A percentile compares a stretch with the other conserved stretches of the same genome.
Conservation (phyloP, 2,797 vertebrate genomes). For the Acanthurus tractus region DNA sequence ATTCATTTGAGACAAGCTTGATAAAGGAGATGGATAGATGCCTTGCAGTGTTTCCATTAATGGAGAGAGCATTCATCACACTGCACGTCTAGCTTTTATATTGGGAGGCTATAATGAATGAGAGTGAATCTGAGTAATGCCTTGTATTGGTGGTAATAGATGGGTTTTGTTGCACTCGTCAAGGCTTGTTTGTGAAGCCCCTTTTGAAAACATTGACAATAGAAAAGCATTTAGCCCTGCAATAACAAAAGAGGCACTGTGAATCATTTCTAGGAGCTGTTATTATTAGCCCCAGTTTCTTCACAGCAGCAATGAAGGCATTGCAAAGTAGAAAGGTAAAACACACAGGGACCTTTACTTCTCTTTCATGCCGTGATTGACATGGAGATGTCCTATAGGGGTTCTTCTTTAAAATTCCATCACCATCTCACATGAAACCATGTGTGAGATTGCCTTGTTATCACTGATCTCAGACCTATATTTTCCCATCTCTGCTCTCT, state of each 20-base stretch:
- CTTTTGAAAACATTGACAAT: conserved; percentile 83
- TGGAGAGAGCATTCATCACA: conserved; percentile 86
- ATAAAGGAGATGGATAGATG: conserved; percentile 87
- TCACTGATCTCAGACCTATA: conserved; percentile 82
- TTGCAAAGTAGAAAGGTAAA: conserved; percentile 68
- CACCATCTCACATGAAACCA: conserved; percentile 78
- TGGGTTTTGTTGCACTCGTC: conserved; percentile 85
- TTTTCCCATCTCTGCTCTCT: conserved; percentile 72
- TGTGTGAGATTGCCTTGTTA: conserved; percentile 87
- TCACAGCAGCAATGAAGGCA: conserved; percentile 35
- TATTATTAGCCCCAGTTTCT: conserved; percentile 75
- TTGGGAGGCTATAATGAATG: conserved; percentile 83
- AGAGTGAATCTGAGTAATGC: conserved; percentile 84
- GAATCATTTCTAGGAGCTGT: conserved; percentile 77
- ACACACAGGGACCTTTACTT: conserved; percentile 64
- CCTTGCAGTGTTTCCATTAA: conserved; percentile 87
- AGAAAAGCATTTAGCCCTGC: conserved; percentile 78
- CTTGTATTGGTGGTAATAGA: conserved; percentile 84
- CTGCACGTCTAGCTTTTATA: conserved; percentile 82
- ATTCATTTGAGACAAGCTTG: conserved; percentile 85
- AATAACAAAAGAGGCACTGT: conserved; percentile 77
- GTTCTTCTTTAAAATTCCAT: conserved; percentile 77
- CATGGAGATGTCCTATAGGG: conserved; percentile 78
- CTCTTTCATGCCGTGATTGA: conserved; percentile 73
- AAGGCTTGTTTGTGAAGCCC: conserved; percentile 81